phyloP scores from a whole-genome alignment of 2,888 invertebrate genomes.

The Vannuccia rotundouncinata region DNA sequence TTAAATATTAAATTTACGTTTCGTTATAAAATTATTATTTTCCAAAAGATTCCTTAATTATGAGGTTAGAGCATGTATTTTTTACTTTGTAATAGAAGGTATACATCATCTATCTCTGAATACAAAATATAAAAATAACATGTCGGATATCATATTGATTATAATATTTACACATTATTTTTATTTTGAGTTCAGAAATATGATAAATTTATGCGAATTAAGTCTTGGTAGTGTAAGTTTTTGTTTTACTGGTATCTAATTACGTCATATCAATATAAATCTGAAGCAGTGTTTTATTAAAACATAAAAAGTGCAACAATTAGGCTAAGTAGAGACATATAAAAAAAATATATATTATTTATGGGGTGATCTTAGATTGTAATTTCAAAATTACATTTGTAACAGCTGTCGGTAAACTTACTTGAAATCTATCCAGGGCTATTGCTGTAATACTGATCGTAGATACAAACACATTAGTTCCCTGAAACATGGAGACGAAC shows the following conservation, averaged over 20 bases:
- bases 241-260: too few relatives aligned
- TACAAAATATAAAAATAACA: not conserved
- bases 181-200: not conserved
- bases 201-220: not conserved
- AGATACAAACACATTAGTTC: slow-evolving; percentile 82
- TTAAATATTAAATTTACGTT: too few relatives aligned
- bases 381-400: too few relatives aligned
- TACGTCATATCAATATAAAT: too few relatives aligned
- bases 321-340: too few relatives aligned
- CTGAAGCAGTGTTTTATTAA: too few relatives aligned
- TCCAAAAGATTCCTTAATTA: too few relatives aligned
- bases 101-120: not conserved
- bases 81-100: not conserved
- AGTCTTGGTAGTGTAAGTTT: not conserved
- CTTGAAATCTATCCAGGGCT: slow-evolving; percentile 53
- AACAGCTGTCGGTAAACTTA: slow-evolving; percentile 15
- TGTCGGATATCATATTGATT: not conserved
- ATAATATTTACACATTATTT: not conserved
- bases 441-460: slow-evolving; percentile 88
- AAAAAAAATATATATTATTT: too few relatives aligned
- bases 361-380: too few relatives aligned
- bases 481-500: slow-evolving; percentile 76
- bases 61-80: not conserved
- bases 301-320: too few relatives aligned
- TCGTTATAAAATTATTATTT: too few relatives aligned